These are phyloP conservation scores for Corythornis leucogaster DNA, from an alignment of 2,797 vertebrate genomes.

Conservation along the genomic window DNA sequence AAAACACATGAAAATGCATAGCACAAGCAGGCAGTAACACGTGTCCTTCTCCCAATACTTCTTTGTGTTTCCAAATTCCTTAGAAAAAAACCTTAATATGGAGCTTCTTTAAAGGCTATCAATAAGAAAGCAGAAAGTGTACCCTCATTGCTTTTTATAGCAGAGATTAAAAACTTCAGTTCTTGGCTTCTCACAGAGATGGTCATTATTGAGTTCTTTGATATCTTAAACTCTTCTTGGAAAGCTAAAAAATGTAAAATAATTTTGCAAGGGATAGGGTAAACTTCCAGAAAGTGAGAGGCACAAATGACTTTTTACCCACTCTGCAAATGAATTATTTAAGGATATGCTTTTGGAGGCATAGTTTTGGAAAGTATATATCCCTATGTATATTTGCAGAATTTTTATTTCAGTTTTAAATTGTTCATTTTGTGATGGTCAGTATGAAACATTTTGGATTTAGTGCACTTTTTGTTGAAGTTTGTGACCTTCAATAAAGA, in stretches of 20 bases:
- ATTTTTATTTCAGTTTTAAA: neutral
- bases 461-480: neutral
- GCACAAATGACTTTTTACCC: neutral
- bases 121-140: neutral
- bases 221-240: neutral
- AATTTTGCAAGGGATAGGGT: neutral
- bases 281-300: neutral
- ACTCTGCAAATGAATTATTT: neutral
- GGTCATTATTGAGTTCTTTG: neutral
- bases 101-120: neutral
- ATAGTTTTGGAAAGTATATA: neutral
- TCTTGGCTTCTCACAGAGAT: neutral
- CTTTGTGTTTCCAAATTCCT: neutral
- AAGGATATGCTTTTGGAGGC: neutral
- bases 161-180: neutral
- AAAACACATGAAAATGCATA: neutral
- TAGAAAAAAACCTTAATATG: neutral
- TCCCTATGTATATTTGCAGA: neutral
- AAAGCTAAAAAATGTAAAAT: neutral
- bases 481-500: neutral
- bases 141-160: neutral
- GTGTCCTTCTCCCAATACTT: neutral
- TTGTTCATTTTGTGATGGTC: neutral
- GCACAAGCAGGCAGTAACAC: neutral
- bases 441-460: neutral